These are phyloP conservation scores for Eilema sororculum DNA, from an alignment of 2,888 invertebrate genomes.

Conservation along the genomic window DNA sequence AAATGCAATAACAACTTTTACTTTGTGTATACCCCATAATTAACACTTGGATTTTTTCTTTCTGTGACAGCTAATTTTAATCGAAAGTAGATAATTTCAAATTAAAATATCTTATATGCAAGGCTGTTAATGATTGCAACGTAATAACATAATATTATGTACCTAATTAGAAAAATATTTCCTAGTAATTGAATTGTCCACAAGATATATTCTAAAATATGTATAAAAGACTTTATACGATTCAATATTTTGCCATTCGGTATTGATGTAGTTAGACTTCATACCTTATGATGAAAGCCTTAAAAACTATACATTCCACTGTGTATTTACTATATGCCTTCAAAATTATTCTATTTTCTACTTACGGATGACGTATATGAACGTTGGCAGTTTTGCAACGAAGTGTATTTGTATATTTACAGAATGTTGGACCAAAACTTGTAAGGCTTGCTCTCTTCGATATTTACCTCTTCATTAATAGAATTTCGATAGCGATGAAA, in stretches of 20 bases:
- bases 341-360: slow-evolving; percentile 73
- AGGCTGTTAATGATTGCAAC: slow-evolving; percentile 31
- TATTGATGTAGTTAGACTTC: slow-evolving; percentile 60
- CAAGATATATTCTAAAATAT: slow-evolving; percentile 45
- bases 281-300: slow-evolving; percentile 84
- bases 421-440: slow-evolving; percentile 78
- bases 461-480: slow-evolving; percentile 45
- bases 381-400: slow-evolving; percentile 56
- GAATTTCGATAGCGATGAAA: slow-evolving; percentile 36
- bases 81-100: neutral
- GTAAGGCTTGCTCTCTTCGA: slow-evolving; percentile 75
- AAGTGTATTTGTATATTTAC: slow-evolving; percentile 62
- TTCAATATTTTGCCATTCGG: slow-evolving; percentile 47
- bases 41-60: neutral
- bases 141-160: slow-evolving; percentile 29
- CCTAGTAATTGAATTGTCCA: slow-evolving; percentile 38
- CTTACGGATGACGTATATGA: slow-evolving; percentile 56
- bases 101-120: neutral
- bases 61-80: slow-evolving; percentile 23
- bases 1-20: neutral
- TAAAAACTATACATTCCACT: slow-evolving; percentile 83
- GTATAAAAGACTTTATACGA: slow-evolving; percentile 34
- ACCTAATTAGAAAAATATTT: slow-evolving; percentile 48
- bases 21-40: neutral
- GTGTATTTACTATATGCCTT: slow-evolving; percentile 80